These are phyloP conservation scores for Brachionichthys hirsutus DNA, from an alignment of 2,113 vertebrate species.

Conservation along the genomic window DNA sequence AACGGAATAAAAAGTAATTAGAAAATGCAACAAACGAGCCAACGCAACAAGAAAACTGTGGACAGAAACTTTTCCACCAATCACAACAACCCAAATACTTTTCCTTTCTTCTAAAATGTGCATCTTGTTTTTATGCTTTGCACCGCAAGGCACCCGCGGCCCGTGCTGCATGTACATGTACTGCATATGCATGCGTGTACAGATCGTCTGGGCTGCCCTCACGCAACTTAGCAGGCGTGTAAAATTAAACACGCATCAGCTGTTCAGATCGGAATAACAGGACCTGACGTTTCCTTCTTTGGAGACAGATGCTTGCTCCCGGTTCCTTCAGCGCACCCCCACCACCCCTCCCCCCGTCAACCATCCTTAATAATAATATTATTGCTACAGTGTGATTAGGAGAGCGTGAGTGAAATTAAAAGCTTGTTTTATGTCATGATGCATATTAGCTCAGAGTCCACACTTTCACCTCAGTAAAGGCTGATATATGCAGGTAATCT, in stretches of 20 bases:
- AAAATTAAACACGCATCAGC: slow-evolving; percentile 72
- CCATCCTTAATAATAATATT: slow-evolving; percentile 50
- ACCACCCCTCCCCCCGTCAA: slow-evolving; percentile 8
- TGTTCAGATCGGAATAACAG: slow-evolving; percentile 75
- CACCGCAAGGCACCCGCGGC: background rate
- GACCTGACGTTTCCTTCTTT: slow-evolving; percentile 66
- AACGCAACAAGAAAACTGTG: too few relatives aligned
- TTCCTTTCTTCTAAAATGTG: too few relatives aligned
- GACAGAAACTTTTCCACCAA: too few relatives aligned
- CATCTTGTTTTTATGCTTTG: background rate
- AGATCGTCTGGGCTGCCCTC: slow-evolving; percentile 29
- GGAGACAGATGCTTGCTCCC: slow-evolving; percentile 72
- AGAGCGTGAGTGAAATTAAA: slow-evolving; percentile 40
- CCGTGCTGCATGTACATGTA: slow-evolving; percentile 1
- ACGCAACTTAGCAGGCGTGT: slow-evolving; percentile 48
- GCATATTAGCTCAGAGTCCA: slow-evolving; percentile 42
- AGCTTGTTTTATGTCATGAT: slow-evolving; percentile 46
- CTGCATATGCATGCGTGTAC: slow-evolving; percentile 15
- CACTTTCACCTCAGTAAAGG: slow-evolving; percentile 42
- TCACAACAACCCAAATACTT: too few relatives aligned
- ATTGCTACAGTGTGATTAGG: slow-evolving; percentile 48
- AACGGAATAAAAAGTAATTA: too few relatives aligned
- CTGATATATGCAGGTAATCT: slow-evolving; percentile 18
- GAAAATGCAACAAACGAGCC: too few relatives aligned
- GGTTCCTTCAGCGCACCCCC: slow-evolving; percentile 55